Evolutionary conservation across 2,888 invertebrate species (phyloP), one percentile per base, ranked within the genome.

Genomic region (Ptilodon capucinus): DNA sequence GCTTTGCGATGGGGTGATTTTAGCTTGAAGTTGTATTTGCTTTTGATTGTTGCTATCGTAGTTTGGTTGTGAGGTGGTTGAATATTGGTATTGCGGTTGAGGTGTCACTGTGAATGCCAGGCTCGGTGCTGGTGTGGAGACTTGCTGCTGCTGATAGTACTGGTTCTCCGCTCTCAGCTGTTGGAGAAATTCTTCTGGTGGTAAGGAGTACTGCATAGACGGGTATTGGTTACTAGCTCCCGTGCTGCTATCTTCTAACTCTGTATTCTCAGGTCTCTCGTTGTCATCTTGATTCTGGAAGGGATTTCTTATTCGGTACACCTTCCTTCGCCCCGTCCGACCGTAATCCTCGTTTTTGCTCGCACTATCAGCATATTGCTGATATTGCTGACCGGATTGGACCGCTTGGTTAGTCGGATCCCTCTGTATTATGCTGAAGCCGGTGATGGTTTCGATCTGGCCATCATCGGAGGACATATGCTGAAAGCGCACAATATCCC

Each of bases 181-280:
- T 45, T 89, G 88, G 30, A 91, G 70, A 51, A 90, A 92, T 34
- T 89, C 87, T 48, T 91, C 91, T 8, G 91, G 91, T 51, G 91
- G 91, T 52, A 91, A 72, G 23, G 89, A 89, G 67, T 90, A 91
- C 74, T 90, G 89, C 71, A 89, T 69, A 34, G 87, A 79, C 52
- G 86, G 78, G 79, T 91, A 88, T 76, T 91, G 90, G 75, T 89
- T 90, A 79, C 91, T 91, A 74, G 90, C 85, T 65, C 86, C 86
- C 18, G 79, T 72, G 42, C 80, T 83, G 55, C 71, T 85, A 71
- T 92, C 91, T 42, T 79, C 81, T 30, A 69, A 46, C 54, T 77
- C 71, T 46, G 60, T 53, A 32, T 64, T 74, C 19, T 74, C 74
- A 53, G 75, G 77, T 46, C 64, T 64, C 44, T 64, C 69, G 30